Evolutionary conservation across 2,113 vertebrate species (phyloP).

Genomic region (Picathartes gymnocephalus): DNA sequence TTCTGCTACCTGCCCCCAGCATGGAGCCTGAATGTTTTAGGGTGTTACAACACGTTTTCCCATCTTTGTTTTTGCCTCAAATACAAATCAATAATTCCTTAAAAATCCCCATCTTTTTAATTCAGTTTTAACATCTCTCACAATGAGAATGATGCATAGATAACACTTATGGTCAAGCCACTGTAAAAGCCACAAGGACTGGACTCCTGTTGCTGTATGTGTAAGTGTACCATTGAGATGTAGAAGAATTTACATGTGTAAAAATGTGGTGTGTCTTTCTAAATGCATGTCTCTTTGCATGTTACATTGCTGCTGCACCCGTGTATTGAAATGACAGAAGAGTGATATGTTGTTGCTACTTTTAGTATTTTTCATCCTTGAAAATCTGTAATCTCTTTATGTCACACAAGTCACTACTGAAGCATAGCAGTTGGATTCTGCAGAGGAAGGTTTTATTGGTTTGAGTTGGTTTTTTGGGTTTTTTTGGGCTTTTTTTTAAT

Average conservation of each 20-base stretch:
- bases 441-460: not conserved
- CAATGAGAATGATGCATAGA: not conserved
- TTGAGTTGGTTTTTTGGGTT: no score
- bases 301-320: not conserved
- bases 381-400: not conserved
- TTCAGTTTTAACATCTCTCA: not conserved
- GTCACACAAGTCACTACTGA: not conserved
- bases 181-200: not conserved
- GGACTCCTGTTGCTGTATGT: not conserved
- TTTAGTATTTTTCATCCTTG: not conserved
- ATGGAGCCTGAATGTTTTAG: not conserved
- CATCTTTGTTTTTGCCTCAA: not conserved
- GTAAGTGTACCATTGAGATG: not conserved
- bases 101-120: accelerated
- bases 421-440: not conserved
- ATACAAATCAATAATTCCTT: not conserved
- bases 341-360: not conserved
- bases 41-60: not conserved
- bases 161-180: not conserved
- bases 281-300: not conserved
- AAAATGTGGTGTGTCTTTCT: not conserved
- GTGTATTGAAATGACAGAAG: not conserved
- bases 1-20: not conserved
- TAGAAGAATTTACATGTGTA: not conserved
- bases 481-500: not conserved